Base-by-base conservation (phyloP, 2,888 invertebrate species). In the Netelia virgata region DNA sequence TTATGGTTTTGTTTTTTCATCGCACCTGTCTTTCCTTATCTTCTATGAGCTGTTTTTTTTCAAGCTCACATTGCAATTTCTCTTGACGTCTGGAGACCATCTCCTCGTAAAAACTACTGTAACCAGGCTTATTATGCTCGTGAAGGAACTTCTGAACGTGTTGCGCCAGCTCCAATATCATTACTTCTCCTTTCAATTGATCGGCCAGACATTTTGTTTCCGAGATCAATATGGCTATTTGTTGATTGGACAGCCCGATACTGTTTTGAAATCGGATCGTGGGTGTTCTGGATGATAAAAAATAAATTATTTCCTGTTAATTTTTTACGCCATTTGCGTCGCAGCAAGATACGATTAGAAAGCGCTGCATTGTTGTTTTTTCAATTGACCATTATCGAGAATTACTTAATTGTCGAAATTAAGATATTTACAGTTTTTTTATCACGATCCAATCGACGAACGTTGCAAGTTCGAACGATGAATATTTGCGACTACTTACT, bases 21-120 rank as follows among this genome's bases (percentile, higher is more conserved):
- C 83, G 47, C 36, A 92, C 92, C 88, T 93, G 92, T 84, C 92
- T 89, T 43, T 93, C 91, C 91, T 96, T 95, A 86, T 96, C 95
- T 90, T 96, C 96, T 88, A 96, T 96, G 14, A 95, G 94, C 89
- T 96, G 94, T 88, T 96, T 94, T 73, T 96, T 95, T 82, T 96
- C 95, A 63, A 95, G 93, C 88, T 96, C 95, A 76, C 95, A 94
- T 88, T 96, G 95, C 88, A 96, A 95, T 87, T 95, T 95, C 91
- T 96, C 96, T 87, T 96, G 95, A 85, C 96, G 96, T 74, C 96
- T 95, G 70, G 95, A 95, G 10, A 98, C 93, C 98, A 98, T 98
- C 94, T 98, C 97, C 85, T 98, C 98, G 90, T 98, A 98, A 93
- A 97, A 98, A 9, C 98, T 98, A 82, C 97, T 95, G 72, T 95